Percentiles rank a stretch among this genome's conserved stretches.
Evolutionary conservation across 2,113 vertebrate genomes (phyloP).

Genomic region (pig (Sus scrofa)): T2T-Sscrofa CM000826.6:36561501-36562000

Average conservation of each 20-base stretch:
- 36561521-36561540: constrained; percentile 4
- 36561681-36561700: not conserved
- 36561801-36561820: not conserved
- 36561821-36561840: not conserved
- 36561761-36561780: constrained; percentile 9
- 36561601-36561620: constrained; percentile 6
- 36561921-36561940: constrained; percentile 13
- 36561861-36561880: constrained; percentile 15
- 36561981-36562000: not conserved
- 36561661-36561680: constrained; percentile 55
- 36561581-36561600: constrained; percentile 4
- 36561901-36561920: not conserved
- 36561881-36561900: not conserved
- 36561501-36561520: constrained; percentile 19
- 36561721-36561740: constrained; percentile 53
- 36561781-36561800: not conserved
- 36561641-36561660: not conserved
- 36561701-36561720: constrained; percentile 44
- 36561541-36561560: not conserved
- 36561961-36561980: not conserved
- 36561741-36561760: not conserved
- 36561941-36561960: not conserved
- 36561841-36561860: constrained; percentile 15
- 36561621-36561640: constrained; percentile 45
- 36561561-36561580: not conserved